Base-by-base conservation (phyloP, 2,113 vertebrate species). In the Piliocolobus tephrosceles region DNA sequence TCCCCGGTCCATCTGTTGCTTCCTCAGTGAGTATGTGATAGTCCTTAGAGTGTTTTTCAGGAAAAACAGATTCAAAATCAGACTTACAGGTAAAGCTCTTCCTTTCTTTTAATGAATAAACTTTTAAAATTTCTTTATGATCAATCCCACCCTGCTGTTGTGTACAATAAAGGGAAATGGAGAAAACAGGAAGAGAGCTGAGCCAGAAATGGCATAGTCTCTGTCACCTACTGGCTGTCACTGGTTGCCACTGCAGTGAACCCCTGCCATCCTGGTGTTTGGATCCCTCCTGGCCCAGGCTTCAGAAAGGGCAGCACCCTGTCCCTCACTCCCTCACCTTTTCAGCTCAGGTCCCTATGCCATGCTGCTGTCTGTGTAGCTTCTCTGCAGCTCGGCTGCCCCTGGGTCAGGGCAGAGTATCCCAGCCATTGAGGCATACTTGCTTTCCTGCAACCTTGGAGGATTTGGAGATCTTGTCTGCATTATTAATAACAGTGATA, bases 71-170 rank as follows among this genome's bases (percentile, higher is more conserved):
- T 17, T 38, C 32, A 83, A 57, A 83, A 70, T 45, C 18, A n/a
- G 47, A 61, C 55, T 90, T 92, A 32, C 1, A 40, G 32, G 5
- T 86, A 72, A 90, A 88, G 22, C 50, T 80, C 68, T 89, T 92
- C 16, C 35, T 96, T 91, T 32, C 68, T 86, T 80, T 80, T 81
- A 61, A 47, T 58, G 78, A 92, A 38, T 72, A 82, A 40, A 79
- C 57, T 32, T 38, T 92, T 83, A 78, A 32, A 73, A 47, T 84
- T 80, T 66, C 23, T 97, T 87, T 88, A 79, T 55, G 55, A 52
- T 64, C 38, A 73, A 27, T 43, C 57, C 87, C 40, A 58, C 16
- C 30, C 18, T 70, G 68, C 68, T 52, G 3, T 25, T 87, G 43
- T 55, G 52, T 17, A 16, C 55, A 58, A 47, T 8, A 83, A 30